Percentiles rank a stretch among this genome's conserved stretches.
Conservation (phyloP, 2,113 vertebrate species). For the Perca flavescens region DNA sequence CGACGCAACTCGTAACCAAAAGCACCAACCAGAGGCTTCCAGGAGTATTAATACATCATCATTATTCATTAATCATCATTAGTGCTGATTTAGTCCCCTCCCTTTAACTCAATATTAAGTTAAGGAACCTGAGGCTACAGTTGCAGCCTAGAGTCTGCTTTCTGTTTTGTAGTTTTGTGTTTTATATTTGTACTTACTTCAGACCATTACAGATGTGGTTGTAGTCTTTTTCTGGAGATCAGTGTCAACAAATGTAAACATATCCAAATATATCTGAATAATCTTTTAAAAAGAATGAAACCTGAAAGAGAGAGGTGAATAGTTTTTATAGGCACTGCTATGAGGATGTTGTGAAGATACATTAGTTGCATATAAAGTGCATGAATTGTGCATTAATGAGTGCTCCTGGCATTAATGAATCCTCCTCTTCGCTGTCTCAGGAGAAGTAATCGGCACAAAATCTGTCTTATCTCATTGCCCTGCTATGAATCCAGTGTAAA, state of each 20-base stretch:
- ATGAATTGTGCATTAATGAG: too few species aligned
- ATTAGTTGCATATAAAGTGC: background rate
- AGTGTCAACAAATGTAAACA: conserved; percentile 1
- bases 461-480: conserved; percentile 4
- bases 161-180: background rate
- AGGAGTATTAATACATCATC: background rate
- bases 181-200: background rate
- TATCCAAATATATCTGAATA: background rate
- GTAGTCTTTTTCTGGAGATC: conserved; percentile 18
- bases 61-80: background rate
- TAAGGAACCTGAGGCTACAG: background rate
- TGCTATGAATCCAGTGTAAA: conserved; percentile 28
- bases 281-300: background rate
- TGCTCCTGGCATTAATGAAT: background rate
- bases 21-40: background rate
- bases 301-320: background rate
- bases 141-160: background rate
- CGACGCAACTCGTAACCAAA: background rate
- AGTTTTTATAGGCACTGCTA: background rate
- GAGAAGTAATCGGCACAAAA: background rate
- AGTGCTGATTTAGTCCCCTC: background rate
- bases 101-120: background rate
- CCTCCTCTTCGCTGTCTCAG: conserved; percentile 2
- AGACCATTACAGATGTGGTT: background rate
- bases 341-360: background rate